These are phyloP conservation scores for Mesorhabditis spiculigera DNA, from an alignment of 2,888 invertebrate species.

Conservation along the genomic window DNA sequence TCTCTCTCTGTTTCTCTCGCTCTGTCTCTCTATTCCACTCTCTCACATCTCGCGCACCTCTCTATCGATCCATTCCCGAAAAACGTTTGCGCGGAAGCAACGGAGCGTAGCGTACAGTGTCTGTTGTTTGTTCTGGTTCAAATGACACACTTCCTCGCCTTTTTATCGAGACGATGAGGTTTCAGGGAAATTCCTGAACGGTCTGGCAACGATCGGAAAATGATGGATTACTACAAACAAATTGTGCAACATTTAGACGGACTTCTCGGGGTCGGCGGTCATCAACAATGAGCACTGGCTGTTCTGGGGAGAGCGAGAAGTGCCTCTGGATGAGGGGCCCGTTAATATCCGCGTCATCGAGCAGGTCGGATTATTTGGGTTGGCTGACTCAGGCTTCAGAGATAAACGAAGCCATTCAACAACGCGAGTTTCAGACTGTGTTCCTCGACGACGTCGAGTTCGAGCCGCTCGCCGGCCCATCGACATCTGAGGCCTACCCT, in stretches of 20 bases:
- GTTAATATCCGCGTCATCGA: conserved; percentile 38
- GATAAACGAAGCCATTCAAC: background rate
- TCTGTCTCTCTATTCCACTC: too few species aligned
- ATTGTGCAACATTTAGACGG: too few species aligned
- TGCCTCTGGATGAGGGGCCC: conserved; percentile 22
- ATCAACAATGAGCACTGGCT: conserved; percentile 94
- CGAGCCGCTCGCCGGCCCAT: conserved; percentile 87
- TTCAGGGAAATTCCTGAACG: background rate
- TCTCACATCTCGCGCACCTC: too few species aligned
- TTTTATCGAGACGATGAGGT: background rate
- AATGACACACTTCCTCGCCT: background rate
- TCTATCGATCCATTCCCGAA: background rate
- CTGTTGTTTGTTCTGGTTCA: background rate
- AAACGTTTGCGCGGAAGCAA: too few species aligned
- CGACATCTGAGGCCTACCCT: conserved; percentile 76
- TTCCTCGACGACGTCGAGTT: conserved; percentile 98
- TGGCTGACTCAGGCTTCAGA: background rate
- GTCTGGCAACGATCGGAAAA: background rate
- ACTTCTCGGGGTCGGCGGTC: too few species aligned
- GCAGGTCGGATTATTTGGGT: conserved; percentile 20
- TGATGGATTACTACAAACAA: too few species aligned
- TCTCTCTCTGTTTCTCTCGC: too few species aligned
- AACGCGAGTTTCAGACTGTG: conserved; percentile 72
- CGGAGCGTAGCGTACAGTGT: background rate
- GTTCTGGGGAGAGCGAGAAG: conserved; percentile 83